Evolutionary conservation across 2,888 invertebrate species (phyloP), one percentile per base, ranked within the genome.

Genomic region (Uropetala carovei): DNA sequence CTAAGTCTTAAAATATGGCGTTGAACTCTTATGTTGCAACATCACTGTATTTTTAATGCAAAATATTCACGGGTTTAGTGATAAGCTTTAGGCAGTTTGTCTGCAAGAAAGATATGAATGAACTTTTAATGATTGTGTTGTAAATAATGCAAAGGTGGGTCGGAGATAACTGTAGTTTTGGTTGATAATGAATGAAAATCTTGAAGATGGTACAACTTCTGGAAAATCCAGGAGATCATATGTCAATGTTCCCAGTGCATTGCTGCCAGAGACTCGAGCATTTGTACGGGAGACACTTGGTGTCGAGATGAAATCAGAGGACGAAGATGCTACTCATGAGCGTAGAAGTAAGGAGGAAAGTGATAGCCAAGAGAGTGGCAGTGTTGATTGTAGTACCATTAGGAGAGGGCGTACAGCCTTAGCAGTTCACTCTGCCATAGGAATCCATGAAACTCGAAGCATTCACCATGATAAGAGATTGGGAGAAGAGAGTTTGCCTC

Each of bases 121-220:
- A n/a, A 89, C 89, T 89, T 30, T 27, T 60, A 64, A 89, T 18
- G 43, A 30, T 89, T 58, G 68, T 75, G 60, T 43, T 89, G 89
- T 89, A 89, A 89, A 89, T 89, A 89, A 89, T 89, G 89, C 43
- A 16, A 22, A 89, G 89, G 89, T 68, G 86, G 89, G 64, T 89
- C 64, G 64, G 68, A 64, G 60, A 64, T 89, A 68, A 43, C 64
- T 64, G 64, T 89, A 64, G 89, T 56, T 89, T 89, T 64, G 89
- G 43, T 64, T 30, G 64, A 89, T 89, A 89, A 89, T 89, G 89
- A 89, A 89, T 89, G 89, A 89, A 89, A 60, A 89, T 43, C 64
- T 89, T 89, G 89, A 89, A 89, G 89, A 89, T 89, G 89, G 89
- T 89, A 56, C 60, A 89, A 64, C 89, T 89, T 89, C 89, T 89